A percentile compares a stretch with the other conserved stretches of the same genome.
Evolutionary conservation across 2,797 vertebrate species (phyloP).

Genomic region (Gymnothorax reevesii): DNA sequence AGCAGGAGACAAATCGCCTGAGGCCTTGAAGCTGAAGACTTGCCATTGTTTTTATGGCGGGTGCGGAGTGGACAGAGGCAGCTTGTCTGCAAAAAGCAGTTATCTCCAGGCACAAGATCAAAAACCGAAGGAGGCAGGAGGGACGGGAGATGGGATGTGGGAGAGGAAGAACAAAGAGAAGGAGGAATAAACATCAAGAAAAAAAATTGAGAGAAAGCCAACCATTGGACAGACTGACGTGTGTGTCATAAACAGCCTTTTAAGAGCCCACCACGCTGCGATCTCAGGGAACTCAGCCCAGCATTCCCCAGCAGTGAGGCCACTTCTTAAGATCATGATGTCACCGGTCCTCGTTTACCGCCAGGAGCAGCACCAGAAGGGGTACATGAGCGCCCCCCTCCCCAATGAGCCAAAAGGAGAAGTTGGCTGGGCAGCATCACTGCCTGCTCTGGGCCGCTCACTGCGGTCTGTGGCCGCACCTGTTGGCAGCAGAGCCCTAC

Average conservation of each 20-base stretch:
- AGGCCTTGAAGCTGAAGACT: not conserved
- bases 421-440: not conserved
- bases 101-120: constrained; percentile 17
- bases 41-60: constrained; percentile 7
- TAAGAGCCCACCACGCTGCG: not conserved
- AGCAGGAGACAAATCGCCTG: not conserved
- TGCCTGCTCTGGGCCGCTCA: not conserved
- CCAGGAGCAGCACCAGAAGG: constrained; percentile 20
- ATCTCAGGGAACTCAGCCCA: constrained; percentile 37
- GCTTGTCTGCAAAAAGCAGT: not conserved
- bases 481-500: not conserved
- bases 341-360: constrained; percentile 41
- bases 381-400: not conserved
- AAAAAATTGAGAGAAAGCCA: constrained; percentile 20
- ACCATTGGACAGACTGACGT: constrained; percentile 9
- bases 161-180: not conserved
- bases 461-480: not conserved
- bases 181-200: not conserved
- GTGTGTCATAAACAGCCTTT: not conserved
- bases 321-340: constrained; percentile 30
- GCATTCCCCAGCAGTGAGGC: constrained; percentile 37
- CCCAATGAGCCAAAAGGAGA: not conserved
- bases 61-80: not conserved
- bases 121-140: constrained; percentile 6
- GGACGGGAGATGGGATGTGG: not conserved